Percentiles rank a stretch among this genome's conserved stretches.
phyloP scores from a whole-genome alignment of 35 echinoderm and acorn worm genomes.

The Chiridota heheva region DNA sequence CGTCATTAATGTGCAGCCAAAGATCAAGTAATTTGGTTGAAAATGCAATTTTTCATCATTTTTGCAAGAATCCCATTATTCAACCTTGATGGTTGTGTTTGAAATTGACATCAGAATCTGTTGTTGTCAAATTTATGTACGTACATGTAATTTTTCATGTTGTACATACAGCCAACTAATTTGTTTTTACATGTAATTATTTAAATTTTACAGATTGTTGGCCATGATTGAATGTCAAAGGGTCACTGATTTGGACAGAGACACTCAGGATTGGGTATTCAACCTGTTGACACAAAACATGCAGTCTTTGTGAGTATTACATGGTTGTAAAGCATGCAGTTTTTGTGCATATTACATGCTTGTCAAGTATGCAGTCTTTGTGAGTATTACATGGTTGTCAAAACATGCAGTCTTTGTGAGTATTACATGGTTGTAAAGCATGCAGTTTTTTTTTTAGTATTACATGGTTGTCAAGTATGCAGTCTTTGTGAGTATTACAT shows the following conservation, averaged over 20 bases:
- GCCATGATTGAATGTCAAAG: slow-evolving; percentile 60
- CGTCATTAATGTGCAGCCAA: too few species aligned
- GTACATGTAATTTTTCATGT: too few species aligned
- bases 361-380: background rate
- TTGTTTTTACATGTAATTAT: too few species aligned
- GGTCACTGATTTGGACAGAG: slow-evolving; percentile 53
- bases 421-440: background rate
- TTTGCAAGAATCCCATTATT: too few species aligned
- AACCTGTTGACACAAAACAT: slow-evolving; percentile 73
- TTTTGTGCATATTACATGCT: background rate
- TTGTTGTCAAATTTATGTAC: too few species aligned
- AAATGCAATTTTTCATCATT: too few species aligned
- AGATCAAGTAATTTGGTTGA: too few species aligned
- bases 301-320: slow-evolving; percentile 79
- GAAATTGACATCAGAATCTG: too few species aligned
- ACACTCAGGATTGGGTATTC: slow-evolving; percentile 67
- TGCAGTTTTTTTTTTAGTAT: background rate
- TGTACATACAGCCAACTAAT: too few species aligned
- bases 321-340: background rate
- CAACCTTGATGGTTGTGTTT: too few species aligned
- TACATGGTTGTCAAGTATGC: background rate
- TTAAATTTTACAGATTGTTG: too few species aligned
- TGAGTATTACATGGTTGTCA: background rate
- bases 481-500: too few species aligned
- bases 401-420: background rate